Evolutionary conservation across 2,797 vertebrate species (phyloP).

Genomic region (Mormyrops boulengeri): DNA sequence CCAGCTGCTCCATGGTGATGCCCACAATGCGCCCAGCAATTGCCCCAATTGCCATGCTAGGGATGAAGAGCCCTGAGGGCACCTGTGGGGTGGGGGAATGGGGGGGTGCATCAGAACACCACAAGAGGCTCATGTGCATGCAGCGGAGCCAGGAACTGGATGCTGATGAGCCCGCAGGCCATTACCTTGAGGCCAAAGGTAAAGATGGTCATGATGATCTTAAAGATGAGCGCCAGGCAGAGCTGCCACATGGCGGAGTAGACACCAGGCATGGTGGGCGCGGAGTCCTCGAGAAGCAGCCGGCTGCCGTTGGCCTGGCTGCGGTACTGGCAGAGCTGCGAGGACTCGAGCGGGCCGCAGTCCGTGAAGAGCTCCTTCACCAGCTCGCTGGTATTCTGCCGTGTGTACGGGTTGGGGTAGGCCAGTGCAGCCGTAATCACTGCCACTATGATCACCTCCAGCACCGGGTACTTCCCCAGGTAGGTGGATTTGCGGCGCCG

Average conservation of each 20-base stretch:
- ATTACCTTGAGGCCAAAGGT: constrained; percentile 96
- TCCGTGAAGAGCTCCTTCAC: constrained; percentile 98
- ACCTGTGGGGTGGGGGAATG: constrained; percentile 60
- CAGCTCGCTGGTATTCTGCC: constrained; percentile 95
- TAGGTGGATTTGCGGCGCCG: constrained; percentile 89
- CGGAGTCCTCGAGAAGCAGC: constrained; percentile 78
- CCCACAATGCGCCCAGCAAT: constrained; percentile 97
- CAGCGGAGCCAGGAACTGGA: background rate
- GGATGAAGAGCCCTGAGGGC: constrained; percentile 92
- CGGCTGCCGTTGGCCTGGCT: constrained; percentile 90
- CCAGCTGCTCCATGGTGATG: constrained; percentile 93
- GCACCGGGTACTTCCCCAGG: constrained; percentile 91
- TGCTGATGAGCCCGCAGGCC: background rate
- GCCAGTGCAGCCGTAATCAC: constrained; percentile 92
- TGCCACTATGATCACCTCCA: constrained; percentile 93
- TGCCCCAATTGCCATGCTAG: constrained; percentile 97
- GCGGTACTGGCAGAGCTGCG: constrained; percentile 93
- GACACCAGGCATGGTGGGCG: constrained; percentile 80
- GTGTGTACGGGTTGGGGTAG: constrained; percentile 92
- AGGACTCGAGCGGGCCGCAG: constrained; percentile 90
- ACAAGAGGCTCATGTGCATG: background rate
- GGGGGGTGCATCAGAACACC: background rate
- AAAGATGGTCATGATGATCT: constrained; percentile 99
- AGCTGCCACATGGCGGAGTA: constrained; percentile 98
- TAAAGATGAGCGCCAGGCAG: constrained; percentile 92